Conservation (phyloP, 2,113 vertebrate species). For the Rhinolophus ferrumequinum region DNA sequence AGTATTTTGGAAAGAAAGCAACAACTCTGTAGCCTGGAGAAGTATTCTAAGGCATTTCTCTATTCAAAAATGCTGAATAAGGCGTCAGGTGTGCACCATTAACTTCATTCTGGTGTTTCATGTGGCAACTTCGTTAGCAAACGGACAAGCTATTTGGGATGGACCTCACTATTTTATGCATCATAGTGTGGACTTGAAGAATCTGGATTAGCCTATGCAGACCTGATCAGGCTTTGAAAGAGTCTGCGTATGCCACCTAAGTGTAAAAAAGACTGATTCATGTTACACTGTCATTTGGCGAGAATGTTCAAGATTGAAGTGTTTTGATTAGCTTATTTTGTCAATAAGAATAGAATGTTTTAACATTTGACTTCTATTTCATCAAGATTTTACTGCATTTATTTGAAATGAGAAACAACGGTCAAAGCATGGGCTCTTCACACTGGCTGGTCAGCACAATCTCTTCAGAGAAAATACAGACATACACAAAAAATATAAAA, state of each 20-base stretch:
- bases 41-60: background rate
- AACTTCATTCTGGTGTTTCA: background rate
- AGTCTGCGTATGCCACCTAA: background rate
- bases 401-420: constrained; percentile 29
- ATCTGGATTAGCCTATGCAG: background rate
- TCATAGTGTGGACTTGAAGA: background rate
- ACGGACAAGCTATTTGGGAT: no score
- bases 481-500: background rate
- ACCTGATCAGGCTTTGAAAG: background rate
- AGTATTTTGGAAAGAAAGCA: constrained; percentile 41
- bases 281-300: background rate
- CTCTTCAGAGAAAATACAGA: constrained; percentile 1
- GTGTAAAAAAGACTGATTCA: background rate
- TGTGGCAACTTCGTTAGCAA: background rate
- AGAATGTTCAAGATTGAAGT: background rate
- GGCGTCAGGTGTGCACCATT: background rate
- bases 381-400: constrained; percentile 6
- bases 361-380: constrained; percentile 36
- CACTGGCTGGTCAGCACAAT: background rate
- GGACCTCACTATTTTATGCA: background rate
- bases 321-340: constrained; percentile 5
- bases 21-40: background rate
- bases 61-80: background rate
- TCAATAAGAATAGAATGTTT: background rate
- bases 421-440: background rate